Evolutionary conservation across 2,888 invertebrate genomes (phyloP).

Genomic region (Cantharis rustica): DNA sequence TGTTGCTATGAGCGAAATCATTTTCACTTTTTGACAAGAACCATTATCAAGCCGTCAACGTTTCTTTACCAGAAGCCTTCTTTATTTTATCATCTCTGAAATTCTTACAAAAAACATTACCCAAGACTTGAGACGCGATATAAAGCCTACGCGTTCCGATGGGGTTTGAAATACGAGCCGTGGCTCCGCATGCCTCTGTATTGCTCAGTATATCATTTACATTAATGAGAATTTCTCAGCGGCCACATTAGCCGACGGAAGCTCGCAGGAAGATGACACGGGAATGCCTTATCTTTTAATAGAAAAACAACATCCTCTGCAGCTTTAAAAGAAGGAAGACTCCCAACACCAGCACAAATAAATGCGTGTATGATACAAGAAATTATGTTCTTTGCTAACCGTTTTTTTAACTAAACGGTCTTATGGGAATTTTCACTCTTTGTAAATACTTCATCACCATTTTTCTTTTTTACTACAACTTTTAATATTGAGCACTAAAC

Average conservation of each 20-base stretch:
- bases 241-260: constrained; percentile 47
- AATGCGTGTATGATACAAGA: constrained; percentile 24
- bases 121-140: constrained; percentile 27
- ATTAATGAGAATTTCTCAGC: constrained; percentile 50
- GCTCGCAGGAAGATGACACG: constrained; percentile 43
- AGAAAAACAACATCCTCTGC: constrained; percentile 42
- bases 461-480: background rate
- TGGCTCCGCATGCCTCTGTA: constrained; percentile 36
- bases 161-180: constrained; percentile 42
- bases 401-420: constrained; percentile 6
- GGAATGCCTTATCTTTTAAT: constrained; percentile 48
- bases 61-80: constrained; percentile 18
- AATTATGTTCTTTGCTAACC: constrained; percentile 16
- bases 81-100: constrained; percentile 24
- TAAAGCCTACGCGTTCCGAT: constrained; percentile 36
- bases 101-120: constrained; percentile 28
- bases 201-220: constrained; percentile 49
- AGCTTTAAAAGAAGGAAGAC: constrained; percentile 29
- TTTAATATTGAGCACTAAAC: background rate
- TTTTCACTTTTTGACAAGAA: background rate
- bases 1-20: background rate
- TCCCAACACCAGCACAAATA: constrained; percentile 16
- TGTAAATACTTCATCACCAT: constrained; percentile 2
- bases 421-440: constrained; percentile 1
- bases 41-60: constrained; percentile 13